Evolutionary conservation across 2,113 vertebrate genomes (phyloP), one percentile per base, ranked within the genome.

Genomic region (Bettongia penicillata): DNA sequence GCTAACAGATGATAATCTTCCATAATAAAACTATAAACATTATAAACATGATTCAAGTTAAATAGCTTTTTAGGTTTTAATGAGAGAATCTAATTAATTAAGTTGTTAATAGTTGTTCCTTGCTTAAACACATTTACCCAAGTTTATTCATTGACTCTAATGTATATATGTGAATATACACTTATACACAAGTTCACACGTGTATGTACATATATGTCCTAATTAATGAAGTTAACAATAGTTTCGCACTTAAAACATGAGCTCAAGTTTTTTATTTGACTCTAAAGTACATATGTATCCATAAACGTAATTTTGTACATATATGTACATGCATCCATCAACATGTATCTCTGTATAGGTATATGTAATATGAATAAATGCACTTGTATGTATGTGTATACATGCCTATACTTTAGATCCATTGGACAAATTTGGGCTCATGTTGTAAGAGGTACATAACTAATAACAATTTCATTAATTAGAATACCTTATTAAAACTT

Each of bases 51-150:
- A 91, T 10, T 6, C 3, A 37, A 1, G 93, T 91, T 90, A 84
- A 92, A 22, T 51, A 94, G 22, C 52, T 53, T 96, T 96, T 84
- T 47, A 95, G 31, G 6, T 94, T 94, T 96, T 8, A 94, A 51
- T 0, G 48, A 95, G 91, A 89, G 94, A 89, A 49, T 90, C 28
- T 92, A 94, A 24, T 84, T 84, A 84, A 84, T 84, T 37, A 84
- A 23, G 6, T 43, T 84, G 68, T 77, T 84, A n/a, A 84, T 43
- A 84, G n/a, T 84, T 84, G n/a, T 84, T 84, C 6, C 19, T 5
- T 84, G 14, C 68, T 84, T 84, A n/a, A 84, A 43, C 0, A 84
- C 68, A 84, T 84, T 84, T 43, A 43, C 7, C 22, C 68, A 84
- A 84, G 68, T 23, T 84, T n/a, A 14, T 43, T 43, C 37, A 84